These are phyloP conservation scores for Heliocidaris erythrogramma DNA, from an alignment of 35 echinoderm and acorn worm species.

Conservation along the genomic window DNA sequence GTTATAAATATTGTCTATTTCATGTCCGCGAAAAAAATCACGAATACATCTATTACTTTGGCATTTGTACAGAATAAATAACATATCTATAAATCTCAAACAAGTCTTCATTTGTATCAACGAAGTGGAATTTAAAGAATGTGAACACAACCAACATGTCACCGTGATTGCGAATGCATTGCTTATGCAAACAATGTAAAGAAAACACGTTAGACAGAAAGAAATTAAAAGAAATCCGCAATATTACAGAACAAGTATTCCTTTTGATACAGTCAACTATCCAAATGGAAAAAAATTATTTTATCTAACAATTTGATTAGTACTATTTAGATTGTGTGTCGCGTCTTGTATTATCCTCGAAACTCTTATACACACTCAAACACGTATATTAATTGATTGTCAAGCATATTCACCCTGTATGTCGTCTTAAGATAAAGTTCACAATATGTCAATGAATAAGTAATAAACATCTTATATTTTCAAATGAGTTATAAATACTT, in stretches of 20 bases:
- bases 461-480: background rate
- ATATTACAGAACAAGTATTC: background rate
- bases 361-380: background rate
- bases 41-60: conserved; percentile 15
- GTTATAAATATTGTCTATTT: background rate
- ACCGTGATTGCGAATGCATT: background rate
- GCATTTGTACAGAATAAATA: conserved; percentile 38
- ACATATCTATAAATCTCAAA: conserved; percentile 8
- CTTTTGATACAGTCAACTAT: background rate
- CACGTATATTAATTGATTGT: background rate
- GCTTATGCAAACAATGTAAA: background rate
- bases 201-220: background rate
- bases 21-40: background rate
- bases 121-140: background rate
- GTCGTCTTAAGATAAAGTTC: background rate
- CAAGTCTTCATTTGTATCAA: background rate
- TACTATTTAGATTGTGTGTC: background rate
- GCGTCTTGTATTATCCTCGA: background rate
- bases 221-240: background rate
- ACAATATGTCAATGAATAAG: background rate
- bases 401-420: background rate
- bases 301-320: background rate
- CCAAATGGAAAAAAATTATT: background rate
- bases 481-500: background rate
- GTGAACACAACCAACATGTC: background rate